Evolutionary conservation across 2,888 invertebrate genomes (phyloP), one percentile per base, ranked within the genome.

Genomic region (Coremacera marginata): DNA sequence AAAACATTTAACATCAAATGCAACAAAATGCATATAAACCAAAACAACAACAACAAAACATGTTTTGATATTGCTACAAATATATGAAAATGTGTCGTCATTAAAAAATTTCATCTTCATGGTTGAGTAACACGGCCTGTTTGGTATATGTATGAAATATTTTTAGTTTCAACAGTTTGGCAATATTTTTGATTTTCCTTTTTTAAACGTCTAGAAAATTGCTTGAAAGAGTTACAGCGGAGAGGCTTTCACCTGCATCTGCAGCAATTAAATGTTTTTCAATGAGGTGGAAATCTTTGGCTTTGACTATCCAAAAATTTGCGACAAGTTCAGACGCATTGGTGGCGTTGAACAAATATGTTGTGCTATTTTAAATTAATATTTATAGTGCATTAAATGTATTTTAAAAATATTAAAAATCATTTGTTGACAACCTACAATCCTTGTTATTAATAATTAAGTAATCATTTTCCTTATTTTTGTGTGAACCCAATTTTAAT

Each of bases 211-310:
- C 44, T 44, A 11, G 8, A n/a, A 55, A 55, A 19, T 5, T 16
- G 19, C 7, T 60, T 2, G 19, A 60, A 25, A 60, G 27, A 11
- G 16, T 25, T 0, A 22, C 0, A 7, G 11, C 11, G 22, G 57
- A 9, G 57, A 25, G 22, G 8, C 25, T 22, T 55, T 63, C n/a
- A 63, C 63, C 63, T 31, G 63, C 11, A 16, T 11, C 63, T 8
- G 63, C 31, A n/a, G 11, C 63, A 62, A 63, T 63, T 63, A 63
- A 63, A 63, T 31, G 63, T n/a, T 63, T 63, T 63, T 63, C 25
- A 63, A 31, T 63, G 63, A 27, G 31, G 16, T 31, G 63, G 22
- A 62, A 63, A 14, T 63, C 63, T 55, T 55, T 62, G 22, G 62
- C 62, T 62, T 5, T 62, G 22, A 25, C 62, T n/a, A 8, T 8